Conservation (phyloP, 2,113 vertebrate species). For the Rhabdomys dilectus region DNA sequence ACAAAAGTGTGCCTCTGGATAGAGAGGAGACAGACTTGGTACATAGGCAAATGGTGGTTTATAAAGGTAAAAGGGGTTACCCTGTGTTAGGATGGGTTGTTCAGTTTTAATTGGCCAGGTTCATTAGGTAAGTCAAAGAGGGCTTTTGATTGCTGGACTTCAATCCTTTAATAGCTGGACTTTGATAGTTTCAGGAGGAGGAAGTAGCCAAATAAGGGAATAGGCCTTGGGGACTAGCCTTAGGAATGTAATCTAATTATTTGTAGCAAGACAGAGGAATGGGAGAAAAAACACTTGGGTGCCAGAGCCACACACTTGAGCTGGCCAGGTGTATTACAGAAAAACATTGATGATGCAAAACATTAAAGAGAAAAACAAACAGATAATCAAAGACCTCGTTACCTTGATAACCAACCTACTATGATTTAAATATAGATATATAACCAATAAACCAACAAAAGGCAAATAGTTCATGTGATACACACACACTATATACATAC, state of each 20-base stretch:
- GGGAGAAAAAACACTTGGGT: neutral
- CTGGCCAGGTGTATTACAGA: neutral
- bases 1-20: neutral
- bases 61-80: neutral
- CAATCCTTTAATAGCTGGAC: neutral
- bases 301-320: neutral
- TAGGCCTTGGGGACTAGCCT: neutral
- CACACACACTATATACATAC: too few relatives aligned
- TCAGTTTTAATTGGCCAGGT: neutral
- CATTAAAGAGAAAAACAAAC: constrained; percentile 12
- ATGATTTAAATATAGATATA: neutral
- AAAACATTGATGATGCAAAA: neutral
- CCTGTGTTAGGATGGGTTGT: neutral
- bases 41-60: neutral
- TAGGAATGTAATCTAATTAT: neutral
- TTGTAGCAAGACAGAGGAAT: neutral
- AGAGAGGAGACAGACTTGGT: neutral
- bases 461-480: neutral
- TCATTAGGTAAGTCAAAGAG: neutral
- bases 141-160: neutral
- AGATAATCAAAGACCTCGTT: neutral
- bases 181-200: neutral
- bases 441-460: neutral
- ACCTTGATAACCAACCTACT: neutral
- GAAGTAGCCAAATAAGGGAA: neutral